Percentiles rank a stretch among this genome's conserved stretches.
phyloP scores from a whole-genome alignment of 2,888 invertebrate genomes.

The Slavum lentiscoides region DNA sequence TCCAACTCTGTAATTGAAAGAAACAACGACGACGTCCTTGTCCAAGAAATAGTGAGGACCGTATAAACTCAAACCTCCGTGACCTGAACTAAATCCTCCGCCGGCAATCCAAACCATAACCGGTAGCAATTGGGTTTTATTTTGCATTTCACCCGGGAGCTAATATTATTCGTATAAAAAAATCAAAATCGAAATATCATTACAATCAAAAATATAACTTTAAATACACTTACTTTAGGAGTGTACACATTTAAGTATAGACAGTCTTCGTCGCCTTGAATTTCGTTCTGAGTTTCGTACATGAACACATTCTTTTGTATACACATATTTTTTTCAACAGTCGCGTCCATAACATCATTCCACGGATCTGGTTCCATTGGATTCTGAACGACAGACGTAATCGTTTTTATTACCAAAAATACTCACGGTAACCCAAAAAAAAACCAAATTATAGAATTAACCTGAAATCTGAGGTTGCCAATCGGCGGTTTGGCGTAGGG shows the following conservation, averaged over 20 bases:
- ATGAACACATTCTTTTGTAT: slow-evolving; percentile 59
- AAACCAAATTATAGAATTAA: slow-evolving; percentile 58
- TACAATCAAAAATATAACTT: not conserved
- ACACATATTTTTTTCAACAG: slow-evolving; percentile 59
- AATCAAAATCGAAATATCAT: not conserved
- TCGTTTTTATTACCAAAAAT: not conserved
- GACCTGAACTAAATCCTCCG: slow-evolving; percentile 60
- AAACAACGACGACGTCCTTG: slow-evolving; percentile 56
- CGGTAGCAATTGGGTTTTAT: slow-evolving; percentile 55
- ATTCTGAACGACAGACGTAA: slow-evolving; percentile 57
- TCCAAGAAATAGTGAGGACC: slow-evolving; percentile 55
- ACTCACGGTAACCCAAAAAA: too few relatives aligned
- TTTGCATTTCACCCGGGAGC: not conserved
- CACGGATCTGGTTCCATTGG: slow-evolving; percentile 61
- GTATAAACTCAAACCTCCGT: slow-evolving; percentile 28
- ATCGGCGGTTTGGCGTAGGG: slow-evolving; percentile 70
- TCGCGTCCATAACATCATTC: slow-evolving; percentile 61
- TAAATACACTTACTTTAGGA: slow-evolving; percentile 58
- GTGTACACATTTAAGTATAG: slow-evolving; percentile 63
- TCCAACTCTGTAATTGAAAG: slow-evolving; percentile 54
- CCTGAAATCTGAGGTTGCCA: slow-evolving; percentile 68
- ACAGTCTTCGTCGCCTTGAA: slow-evolving; percentile 64
- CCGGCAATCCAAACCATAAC: slow-evolving; percentile 64
- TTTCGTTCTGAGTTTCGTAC: slow-evolving; percentile 56
- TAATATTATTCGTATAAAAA: not conserved